Percentiles rank a stretch among this genome's conserved stretches.
These are phyloP conservation scores for Trachelipus rathkii DNA, from an alignment of 1,140 invertebrate genomes.

Conservation along the genomic window DNA sequence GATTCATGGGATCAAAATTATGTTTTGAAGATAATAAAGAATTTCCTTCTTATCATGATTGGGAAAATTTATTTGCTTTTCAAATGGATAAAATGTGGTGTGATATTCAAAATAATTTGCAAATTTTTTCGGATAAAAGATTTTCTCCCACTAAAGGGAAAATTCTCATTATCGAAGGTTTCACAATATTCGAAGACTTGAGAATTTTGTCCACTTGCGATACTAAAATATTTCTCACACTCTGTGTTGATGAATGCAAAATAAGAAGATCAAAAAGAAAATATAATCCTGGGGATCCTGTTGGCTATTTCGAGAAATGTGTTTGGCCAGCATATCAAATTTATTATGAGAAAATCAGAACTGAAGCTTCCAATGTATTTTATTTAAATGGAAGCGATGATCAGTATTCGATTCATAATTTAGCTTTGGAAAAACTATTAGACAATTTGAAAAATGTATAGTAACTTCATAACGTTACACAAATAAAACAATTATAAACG, in stretches of 20 bases:
- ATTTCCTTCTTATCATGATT: background rate
- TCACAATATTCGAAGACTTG: background rate
- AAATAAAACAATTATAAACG: no score
- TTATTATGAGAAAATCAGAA: background rate
- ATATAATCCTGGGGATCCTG: background rate
- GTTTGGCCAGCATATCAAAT: slow-evolving; percentile 1
- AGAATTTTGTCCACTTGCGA: background rate
- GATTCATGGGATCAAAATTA: background rate
- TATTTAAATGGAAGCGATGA: background rate
- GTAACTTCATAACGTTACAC: no score
- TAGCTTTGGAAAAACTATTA: no score
- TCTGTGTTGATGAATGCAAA: background rate
- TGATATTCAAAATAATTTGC: background rate
- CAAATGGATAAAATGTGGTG: background rate
- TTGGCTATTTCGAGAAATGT: background rate
- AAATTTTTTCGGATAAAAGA: background rate
- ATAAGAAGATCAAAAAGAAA: background rate
- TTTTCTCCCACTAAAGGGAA: background rate
- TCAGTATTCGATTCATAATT: no score
- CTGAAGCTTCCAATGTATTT: background rate
- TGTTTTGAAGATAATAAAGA: background rate
- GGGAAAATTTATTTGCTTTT: background rate
- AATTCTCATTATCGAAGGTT: background rate
- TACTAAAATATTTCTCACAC: background rate
- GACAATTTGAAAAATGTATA: no score